phyloP scores from a whole-genome alignment of 2,797 vertebrate genomes.

The Chanos chanos region DNA sequence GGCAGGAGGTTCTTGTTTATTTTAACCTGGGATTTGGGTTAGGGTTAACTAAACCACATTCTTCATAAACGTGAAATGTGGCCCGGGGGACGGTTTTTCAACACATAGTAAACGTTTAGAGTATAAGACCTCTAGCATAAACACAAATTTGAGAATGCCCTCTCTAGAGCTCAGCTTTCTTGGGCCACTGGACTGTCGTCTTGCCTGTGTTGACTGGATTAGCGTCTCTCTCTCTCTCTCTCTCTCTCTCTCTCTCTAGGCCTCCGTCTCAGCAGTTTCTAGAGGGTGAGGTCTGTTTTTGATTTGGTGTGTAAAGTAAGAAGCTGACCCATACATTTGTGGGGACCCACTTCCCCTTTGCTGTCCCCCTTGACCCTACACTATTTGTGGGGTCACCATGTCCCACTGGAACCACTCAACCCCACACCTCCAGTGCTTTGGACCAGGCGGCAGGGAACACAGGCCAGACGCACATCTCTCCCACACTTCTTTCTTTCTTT shows the following conservation, averaged over 20 bases:
- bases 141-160: too few species aligned
- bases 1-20: too few species aligned
- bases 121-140: too few species aligned
- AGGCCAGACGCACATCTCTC: conserved; percentile 22
- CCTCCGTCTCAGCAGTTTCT: background rate
- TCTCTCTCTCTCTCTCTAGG: background rate
- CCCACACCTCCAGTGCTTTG: conserved; percentile 33
- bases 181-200: too few species aligned
- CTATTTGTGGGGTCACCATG: conserved; percentile 39
- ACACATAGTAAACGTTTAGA: too few species aligned
- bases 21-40: too few species aligned
- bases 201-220: conserved; percentile 1
- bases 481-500: conserved; percentile 4
- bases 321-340: conserved; percentile 23
- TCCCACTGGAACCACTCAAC: conserved; percentile 36
- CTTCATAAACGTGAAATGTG: too few species aligned
- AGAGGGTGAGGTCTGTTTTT: conserved; percentile 40
- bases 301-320: conserved; percentile 38
- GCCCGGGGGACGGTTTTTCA: too few species aligned
- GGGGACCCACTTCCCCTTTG: conserved; percentile 18
- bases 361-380: conserved; percentile 29
- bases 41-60: too few species aligned
- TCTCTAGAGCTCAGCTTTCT: too few species aligned
- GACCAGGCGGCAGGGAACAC: conserved; percentile 27
- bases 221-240: background rate